Evolutionary conservation across 2,797 vertebrate species (phyloP), one percentile per base, ranked within the genome.

Genomic region (Gila robusta): DNA sequence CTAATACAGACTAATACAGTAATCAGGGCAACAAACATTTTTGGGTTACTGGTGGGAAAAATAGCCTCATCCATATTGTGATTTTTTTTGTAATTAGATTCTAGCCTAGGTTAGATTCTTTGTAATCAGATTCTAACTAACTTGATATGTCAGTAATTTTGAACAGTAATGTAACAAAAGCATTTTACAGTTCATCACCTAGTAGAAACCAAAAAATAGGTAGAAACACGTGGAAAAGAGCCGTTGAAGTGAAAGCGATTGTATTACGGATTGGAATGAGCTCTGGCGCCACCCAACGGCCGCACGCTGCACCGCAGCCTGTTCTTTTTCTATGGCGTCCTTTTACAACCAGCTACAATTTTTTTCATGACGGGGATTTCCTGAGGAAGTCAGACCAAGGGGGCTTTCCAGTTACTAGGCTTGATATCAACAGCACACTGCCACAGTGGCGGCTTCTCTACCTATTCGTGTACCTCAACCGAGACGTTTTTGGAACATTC

Each of bases 331-430:
- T 83, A 67, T 26, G 83, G 84, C 86, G 86, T 88, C 78, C 80
- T 83, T 88, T 80, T 79, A 89, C 90, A 91, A 92, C 39, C 83
- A 77, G 74, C 74, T 44, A 69, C 71, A 66, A 81, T 90, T 92
- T 89, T 92, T 88, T 92, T 91, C 87, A 90, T 90, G 90, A 88
- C 92, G 96, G 96, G 96, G 95, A 96, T 96, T 96, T 96, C 96
- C 96, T 96, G 95, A 96, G 96, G 96, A 96, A 96, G 95, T 94
- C 91, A 85, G 86, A 93, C 83, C 88, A 93, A 94, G 94, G 96
- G 96, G 95, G 92, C 91, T 96, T 96, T 96, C 96, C 95, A 96
- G 90, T 90, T 74, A 82, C 77, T 86, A 79, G 89, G 83, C 81
- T 86, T 80, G 85, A 83, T 79, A 90, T 89, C 89, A 91, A 90